phyloP scores from a whole-genome alignment of 1,140 invertebrate genomes.

The Meteorus sp. region DNA sequence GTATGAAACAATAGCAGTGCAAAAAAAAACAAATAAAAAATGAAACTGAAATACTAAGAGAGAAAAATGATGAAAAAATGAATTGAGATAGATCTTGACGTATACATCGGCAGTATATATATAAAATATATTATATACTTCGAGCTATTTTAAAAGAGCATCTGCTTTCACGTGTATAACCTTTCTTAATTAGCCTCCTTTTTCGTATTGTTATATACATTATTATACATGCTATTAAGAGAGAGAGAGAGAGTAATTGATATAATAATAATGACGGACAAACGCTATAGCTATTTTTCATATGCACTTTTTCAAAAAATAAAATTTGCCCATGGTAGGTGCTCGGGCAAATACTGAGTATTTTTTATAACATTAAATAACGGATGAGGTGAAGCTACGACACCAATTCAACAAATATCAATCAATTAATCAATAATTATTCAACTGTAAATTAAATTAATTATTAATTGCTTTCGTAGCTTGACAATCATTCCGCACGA shows the following conservation, averaged over 20 bases:
- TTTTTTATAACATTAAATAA: constrained; percentile 12
- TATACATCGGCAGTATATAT: background rate
- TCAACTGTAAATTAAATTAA: too few relatives aligned
- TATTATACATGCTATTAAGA: constrained; percentile 16
- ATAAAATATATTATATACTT: too few relatives aligned
- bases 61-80: constrained; percentile 13
- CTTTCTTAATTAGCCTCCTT: constrained; percentile 17
- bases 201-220: constrained; percentile 14
- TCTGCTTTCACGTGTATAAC: constrained; percentile 20
- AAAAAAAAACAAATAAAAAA: constrained; percentile 29
- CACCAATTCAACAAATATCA: constrained; percentile 6
- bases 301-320: constrained; percentile 15
- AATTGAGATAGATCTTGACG: background rate
- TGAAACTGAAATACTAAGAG: constrained; percentile 22
- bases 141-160: constrained; percentile 5
- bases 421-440: too few relatives aligned
- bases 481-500: constrained; percentile 2
- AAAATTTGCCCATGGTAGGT: constrained; percentile 18
- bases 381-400: background rate
- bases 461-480: background rate
- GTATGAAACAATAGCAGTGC: constrained; percentile 62
- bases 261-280: constrained; percentile 20
- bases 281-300: constrained; percentile 17
- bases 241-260: constrained; percentile 3
- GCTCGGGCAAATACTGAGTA: constrained; percentile 13